Evolutionary conservation across 2,797 vertebrate genomes (phyloP).

Genomic region (Anguilla obscura): DNA sequence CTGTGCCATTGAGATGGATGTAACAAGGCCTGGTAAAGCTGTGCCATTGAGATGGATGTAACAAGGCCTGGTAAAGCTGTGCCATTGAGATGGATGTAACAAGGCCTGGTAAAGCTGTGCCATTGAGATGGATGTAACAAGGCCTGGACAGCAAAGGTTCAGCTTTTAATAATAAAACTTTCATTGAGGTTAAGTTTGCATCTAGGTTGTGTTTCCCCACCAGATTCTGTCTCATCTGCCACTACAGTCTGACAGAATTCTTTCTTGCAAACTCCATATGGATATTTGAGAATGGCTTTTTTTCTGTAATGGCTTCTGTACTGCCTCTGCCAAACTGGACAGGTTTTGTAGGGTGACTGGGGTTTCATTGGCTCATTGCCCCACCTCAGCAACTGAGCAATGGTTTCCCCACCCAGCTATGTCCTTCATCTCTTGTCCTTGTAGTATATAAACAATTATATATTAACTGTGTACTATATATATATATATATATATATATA

Average conservation of each 20-base stretch:
- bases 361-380: not conserved
- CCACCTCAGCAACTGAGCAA: not conserved
- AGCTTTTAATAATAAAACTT: not conserved
- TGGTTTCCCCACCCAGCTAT: not conserved
- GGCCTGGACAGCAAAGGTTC: not conserved
- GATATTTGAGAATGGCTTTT: not conserved
- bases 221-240: slow-evolving; percentile 1
- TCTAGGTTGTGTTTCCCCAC: not conserved
- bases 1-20: too few species aligned
- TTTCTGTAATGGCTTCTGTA: not conserved
- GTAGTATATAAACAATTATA: not conserved
- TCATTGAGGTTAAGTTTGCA: not conserved
- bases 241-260: not conserved
- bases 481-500: too few species aligned
- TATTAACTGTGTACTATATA: not conserved
- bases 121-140: not conserved
- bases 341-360: not conserved
- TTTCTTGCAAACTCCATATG: not conserved
- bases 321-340: not conserved
- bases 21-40: too few species aligned
- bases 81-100: not conserved
- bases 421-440: not conserved
- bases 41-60: too few species aligned
- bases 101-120: too few species aligned
- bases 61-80: too few species aligned